Evolutionary conservation across 1,140 invertebrate genomes (phyloP).

Genomic region (Holotrichia oblita): DNA sequence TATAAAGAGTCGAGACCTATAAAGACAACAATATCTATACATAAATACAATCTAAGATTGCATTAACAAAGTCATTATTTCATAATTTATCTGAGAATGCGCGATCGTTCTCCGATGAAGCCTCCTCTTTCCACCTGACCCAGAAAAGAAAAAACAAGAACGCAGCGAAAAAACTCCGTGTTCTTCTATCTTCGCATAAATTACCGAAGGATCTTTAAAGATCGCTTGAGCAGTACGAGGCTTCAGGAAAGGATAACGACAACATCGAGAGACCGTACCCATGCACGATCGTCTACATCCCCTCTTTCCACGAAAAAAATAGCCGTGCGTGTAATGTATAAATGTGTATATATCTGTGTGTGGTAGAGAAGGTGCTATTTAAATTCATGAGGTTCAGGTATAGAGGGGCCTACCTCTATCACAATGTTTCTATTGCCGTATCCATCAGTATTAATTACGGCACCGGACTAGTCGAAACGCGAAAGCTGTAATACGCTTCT

Average conservation of each 20-base stretch:
- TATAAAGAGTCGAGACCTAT: too few species aligned
- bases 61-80: slow-evolving; percentile 16
- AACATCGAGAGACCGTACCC: neutral
- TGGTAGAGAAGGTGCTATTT: slow-evolving; percentile 16
- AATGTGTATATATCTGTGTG: neutral
- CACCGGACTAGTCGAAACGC: slow-evolving; percentile 9
- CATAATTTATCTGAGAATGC: neutral
- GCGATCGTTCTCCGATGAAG: slow-evolving; percentile 2
- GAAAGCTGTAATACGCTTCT: too few species aligned
- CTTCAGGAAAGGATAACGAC: slow-evolving; percentile 15
- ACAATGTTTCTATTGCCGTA: slow-evolving; percentile 16
- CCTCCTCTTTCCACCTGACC: neutral
- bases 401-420: slow-evolving; percentile 5
- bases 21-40: neutral
- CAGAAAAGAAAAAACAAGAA: neutral
- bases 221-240: neutral
- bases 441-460: slow-evolving; percentile 17
- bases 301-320: slow-evolving; percentile 11
- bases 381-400: slow-evolving; percentile 20
- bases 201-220: slow-evolving; percentile 6
- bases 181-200: neutral
- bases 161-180: neutral
- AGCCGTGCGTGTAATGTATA: slow-evolving; percentile 15
- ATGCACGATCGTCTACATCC: neutral
- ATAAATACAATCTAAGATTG: neutral